Evolutionary conservation across 2,888 invertebrate genomes (phyloP), one percentile per base, ranked within the genome.

Genomic region (Gari tellinella): DNA sequence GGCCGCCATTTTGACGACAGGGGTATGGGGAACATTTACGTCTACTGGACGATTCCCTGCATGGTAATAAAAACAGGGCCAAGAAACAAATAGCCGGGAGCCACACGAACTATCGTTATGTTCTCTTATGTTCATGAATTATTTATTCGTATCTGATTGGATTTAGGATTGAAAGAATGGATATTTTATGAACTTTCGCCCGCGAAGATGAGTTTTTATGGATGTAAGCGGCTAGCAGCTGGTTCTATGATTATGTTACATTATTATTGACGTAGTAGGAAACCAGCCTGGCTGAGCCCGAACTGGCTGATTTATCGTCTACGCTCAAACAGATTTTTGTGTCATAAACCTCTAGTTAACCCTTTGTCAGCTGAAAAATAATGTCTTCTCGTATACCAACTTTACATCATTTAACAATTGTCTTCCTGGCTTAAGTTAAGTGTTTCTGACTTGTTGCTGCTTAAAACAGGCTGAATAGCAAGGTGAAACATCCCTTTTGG

Each of bases 111-210:
- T 45, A 55, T 45, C 57, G 57, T 57, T 45, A 57, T 43, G 57
- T 57, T 43, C 52, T 52, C 68, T 73, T 67, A 73, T 64, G 48
- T 63, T 43, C 38, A 55, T 73, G 67, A 73, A 73, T 68, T 64
- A 73, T 73, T 67, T 51, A 73, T 73, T 40, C 52, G 31, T 38
- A 68, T 73, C 49, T 51, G 68, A 73, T 73, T 73, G 67, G 68
- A 73, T 73, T 68, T 46, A 46, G 63, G 60, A 64, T 64, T 43
- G 70, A 23, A 49, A 60, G 55, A 48, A 70, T 64, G 70, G 52
- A 58, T 64, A 52, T 52, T 55, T 67, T 61, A 61, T 52, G 61
- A 61, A 61, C 61, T 41, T 14, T 38, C 52, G 61, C 52, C 61
- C 51, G 40, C 49, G 41, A 61, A 48, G 61, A 61, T 61, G 61